Evolutionary conservation across 2,113 vertebrate species (phyloP).

Genomic region (Psilopogon haemacephalus): DNA sequence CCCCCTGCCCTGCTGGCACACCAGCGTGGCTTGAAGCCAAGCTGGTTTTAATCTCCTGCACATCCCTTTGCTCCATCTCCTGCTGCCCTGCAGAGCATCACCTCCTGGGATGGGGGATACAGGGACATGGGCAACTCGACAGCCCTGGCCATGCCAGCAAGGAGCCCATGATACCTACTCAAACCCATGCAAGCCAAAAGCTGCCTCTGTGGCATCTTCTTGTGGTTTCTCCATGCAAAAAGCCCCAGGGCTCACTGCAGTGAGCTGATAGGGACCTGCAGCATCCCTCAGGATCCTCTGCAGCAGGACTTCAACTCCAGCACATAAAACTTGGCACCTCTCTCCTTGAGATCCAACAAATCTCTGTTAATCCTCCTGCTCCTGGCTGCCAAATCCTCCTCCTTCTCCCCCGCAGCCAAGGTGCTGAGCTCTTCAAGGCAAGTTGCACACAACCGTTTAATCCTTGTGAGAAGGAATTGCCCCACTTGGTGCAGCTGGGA

Average conservation of each 20-base stretch:
- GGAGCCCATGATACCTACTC: background rate
- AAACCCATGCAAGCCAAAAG: background rate
- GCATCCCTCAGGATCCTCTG: background rate
- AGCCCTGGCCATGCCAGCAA: accelerated
- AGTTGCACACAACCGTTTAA: background rate
- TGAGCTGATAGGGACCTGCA: background rate
- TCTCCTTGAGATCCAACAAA: conserved; percentile 34
- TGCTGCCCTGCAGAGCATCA: accelerated
- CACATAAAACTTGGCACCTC: conserved; percentile 30
- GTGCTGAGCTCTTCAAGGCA: background rate
- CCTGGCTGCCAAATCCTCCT: conserved; percentile 3
- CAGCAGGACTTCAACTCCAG: background rate
- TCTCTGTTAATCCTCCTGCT: conserved; percentile 48
- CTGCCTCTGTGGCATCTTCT: background rate
- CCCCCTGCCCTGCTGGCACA: background rate
- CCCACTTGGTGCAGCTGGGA: accelerated
- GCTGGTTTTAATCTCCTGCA: background rate
- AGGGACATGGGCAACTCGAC: accelerated
- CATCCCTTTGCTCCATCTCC: accelerated
- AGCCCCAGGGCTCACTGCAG: background rate
- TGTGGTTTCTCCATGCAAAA: accelerated
- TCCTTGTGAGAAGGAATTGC: accelerated
- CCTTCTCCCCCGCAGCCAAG: background rate
- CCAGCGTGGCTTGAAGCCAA: background rate
- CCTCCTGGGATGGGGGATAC: background rate